phyloP scores from a whole-genome alignment of 1,140 invertebrate species.

The Drusus annulatus region DNA sequence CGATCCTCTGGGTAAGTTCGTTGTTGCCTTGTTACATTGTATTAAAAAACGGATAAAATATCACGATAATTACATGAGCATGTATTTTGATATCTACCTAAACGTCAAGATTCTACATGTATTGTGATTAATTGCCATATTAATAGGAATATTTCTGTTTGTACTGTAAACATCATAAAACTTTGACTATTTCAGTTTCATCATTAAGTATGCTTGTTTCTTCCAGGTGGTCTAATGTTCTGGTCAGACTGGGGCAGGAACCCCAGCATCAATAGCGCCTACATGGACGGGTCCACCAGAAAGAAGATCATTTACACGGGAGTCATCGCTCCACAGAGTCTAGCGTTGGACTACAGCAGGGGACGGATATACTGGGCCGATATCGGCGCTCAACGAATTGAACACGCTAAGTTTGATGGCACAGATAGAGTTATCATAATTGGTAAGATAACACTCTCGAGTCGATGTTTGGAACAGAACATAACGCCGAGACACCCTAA shows the following conservation, averaged over 20 bases:
- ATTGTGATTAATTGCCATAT: too few species aligned
- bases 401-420: conserved; percentile 87
- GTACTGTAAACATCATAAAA: too few species aligned
- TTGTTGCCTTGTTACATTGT: too few species aligned
- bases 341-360: conserved; percentile 83
- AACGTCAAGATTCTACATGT: too few species aligned
- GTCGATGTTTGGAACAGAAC: too few species aligned
- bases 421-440: conserved; percentile 78
- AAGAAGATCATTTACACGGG: conserved; percentile 78
- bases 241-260: conserved; percentile 92
- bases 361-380: conserved; percentile 88
- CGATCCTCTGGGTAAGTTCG: conserved; percentile 78
- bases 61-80: too few species aligned
- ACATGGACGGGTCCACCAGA: conserved; percentile 89
- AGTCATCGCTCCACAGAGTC: conserved; percentile 85
- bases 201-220: background rate
- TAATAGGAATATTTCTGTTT: too few species aligned
- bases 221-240: conserved; percentile 81
- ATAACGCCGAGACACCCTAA: too few species aligned
- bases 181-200: background rate
- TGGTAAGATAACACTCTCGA: conserved; percentile 69
- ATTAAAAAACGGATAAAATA: too few species aligned
- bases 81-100: too few species aligned
- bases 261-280: conserved; percentile 87
- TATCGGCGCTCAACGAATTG: conserved; percentile 84